Evolutionary conservation across 2,113 vertebrate species (phyloP).

Genomic region (Candoia aspera): DNA sequence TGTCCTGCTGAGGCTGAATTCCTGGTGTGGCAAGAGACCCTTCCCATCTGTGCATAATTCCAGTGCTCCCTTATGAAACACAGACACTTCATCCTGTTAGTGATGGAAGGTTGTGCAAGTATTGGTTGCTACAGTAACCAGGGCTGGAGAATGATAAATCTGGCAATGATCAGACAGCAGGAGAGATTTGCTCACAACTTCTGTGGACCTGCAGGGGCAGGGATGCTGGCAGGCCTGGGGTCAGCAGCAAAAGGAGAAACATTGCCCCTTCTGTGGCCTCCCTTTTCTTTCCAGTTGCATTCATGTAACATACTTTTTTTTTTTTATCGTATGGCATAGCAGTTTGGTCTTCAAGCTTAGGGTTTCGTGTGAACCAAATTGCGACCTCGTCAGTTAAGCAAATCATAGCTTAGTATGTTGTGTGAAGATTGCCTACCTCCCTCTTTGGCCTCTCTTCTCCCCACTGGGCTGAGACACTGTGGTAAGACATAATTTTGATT

Average conservation of each 20-base stretch:
- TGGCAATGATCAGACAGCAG: neutral
- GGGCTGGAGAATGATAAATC: slow-evolving; percentile 20
- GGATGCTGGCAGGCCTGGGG: neutral
- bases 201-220: neutral
- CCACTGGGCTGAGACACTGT: no score
- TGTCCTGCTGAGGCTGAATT: neutral
- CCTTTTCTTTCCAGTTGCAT: neutral
- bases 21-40: neutral
- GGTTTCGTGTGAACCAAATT: neutral
- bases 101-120: slow-evolving; percentile 5
- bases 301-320: neutral
- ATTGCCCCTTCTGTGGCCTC: neutral
- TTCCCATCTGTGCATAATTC: neutral
- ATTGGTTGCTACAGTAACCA: slow-evolving; percentile 34
- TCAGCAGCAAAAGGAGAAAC: neutral
- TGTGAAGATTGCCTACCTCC: no score
- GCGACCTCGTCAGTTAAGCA: neutral
- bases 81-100: neutral
- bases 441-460: no score
- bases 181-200: neutral
- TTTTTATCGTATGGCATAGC: no score
- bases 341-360: no score
- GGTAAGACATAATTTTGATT: no score
- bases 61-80: neutral
- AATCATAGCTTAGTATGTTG: neutral